Base-by-base conservation (phyloP, 2,888 invertebrate genomes). In the Danaus chrysippus region DNA sequence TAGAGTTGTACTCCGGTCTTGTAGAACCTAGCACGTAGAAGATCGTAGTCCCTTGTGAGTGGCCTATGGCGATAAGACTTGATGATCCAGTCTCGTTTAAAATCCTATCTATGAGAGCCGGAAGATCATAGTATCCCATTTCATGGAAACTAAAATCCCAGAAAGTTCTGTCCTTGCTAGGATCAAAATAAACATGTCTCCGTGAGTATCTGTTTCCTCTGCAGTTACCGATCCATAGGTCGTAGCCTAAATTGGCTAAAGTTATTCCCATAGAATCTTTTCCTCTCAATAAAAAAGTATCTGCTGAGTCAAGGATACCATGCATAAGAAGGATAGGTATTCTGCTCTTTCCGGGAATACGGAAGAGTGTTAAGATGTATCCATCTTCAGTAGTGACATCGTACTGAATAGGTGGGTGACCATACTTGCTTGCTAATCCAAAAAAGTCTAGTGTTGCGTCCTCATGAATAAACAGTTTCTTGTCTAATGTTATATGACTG, bases 71-170 rank as follows among this genome's bases (percentile, higher is more conserved):
- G 68, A 91, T 91, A 0, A 95, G 63, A 52, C 91, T 81, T 1
- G 82, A 63, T 23, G 89, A 84, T 0, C 87, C 84, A 0, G 94
- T 94, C 6, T 67, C 59, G 0, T 67, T 41, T 10, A 83, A 59
- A n/a, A 82, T 68, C 49, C 61, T 75, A 63, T 82, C 80, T 3
- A 81, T 92, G 76, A 92, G 92, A 0, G 94, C 92, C 3, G 95
- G 94, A 1, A 95, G 69, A 76, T 96, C 96, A 71, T 92, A 91
- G 12, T 81, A 70, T 0, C 93, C 95, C 77, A 94, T 93, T 75
- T 96, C 94, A 75, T 95, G 93, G 87, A 92, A 93, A 62, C 92
- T 92, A 71, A 88, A 92, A 43, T 86, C 61, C 92, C 92, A 93
- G 71, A 79, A 92, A 8, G 72, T 61, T 3, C 70, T 54, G 19